Conservation (phyloP, 2,797 vertebrate species). For the Pogoniulus pusillus region DNA sequence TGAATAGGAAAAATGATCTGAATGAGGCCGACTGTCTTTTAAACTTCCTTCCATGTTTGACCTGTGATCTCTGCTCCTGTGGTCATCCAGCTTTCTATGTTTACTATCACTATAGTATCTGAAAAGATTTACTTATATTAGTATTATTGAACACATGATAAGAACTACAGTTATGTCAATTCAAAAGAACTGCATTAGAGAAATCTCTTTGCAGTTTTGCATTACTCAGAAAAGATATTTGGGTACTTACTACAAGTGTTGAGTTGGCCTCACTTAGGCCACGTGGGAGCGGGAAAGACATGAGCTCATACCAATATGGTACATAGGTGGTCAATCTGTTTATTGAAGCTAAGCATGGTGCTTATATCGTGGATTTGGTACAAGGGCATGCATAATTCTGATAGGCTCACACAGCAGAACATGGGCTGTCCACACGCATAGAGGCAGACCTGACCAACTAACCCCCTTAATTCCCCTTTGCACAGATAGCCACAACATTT, state of each 20-base stretch:
- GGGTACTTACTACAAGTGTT: background rate
- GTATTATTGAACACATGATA: slow-evolving; percentile 33
- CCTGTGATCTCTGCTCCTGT: slow-evolving; percentile 88
- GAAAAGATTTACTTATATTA: slow-evolving; percentile 39
- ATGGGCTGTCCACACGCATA: no score
- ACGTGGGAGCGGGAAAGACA: no score
- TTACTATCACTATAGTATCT: slow-evolving; percentile 87
- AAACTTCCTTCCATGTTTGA: slow-evolving; percentile 80
- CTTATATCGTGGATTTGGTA: no score
- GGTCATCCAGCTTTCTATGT: slow-evolving; percentile 91
- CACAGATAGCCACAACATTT: no score
- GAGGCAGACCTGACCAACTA: no score
- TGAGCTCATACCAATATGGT: no score
- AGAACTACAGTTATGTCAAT: slow-evolving; percentile 25
- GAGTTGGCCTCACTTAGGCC: no score
- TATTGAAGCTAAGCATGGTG: no score
- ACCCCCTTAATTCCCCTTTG: no score
- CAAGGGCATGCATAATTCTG: no score
- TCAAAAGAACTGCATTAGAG: background rate
- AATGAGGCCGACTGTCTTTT: slow-evolving; percentile 82
- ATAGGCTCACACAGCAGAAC: no score
- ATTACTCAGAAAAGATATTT: slow-evolving; percentile 15
- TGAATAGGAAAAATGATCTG: slow-evolving; percentile 83
- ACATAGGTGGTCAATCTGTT: no score
- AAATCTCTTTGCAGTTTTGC: slow-evolving; percentile 17